phyloP scores from a whole-genome alignment of 2,888 invertebrate species.

The Marasmarcha lunaedactyla region DNA sequence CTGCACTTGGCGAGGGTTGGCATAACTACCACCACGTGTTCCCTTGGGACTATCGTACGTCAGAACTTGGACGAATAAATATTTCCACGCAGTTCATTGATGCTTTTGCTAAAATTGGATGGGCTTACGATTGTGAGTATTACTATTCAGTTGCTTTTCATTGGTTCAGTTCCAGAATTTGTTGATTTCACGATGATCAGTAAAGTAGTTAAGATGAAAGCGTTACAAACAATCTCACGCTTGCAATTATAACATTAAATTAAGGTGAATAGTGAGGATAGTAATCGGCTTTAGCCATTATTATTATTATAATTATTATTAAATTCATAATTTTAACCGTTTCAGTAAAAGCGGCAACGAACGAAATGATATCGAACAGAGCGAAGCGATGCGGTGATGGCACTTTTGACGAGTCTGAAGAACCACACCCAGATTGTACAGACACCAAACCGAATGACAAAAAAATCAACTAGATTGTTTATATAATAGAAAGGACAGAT shows the following conservation, averaged over 20 bases:
- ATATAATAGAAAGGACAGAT: too few relatives aligned
- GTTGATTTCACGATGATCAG: not conserved
- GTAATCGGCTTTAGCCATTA: too few relatives aligned
- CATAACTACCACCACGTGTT: conserved; percentile 88
- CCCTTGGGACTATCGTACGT: conserved; percentile 79
- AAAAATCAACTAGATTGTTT: not conserved
- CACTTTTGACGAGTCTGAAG: conserved; percentile 29
- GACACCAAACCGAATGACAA: not conserved
- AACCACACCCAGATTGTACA: conserved; percentile 25
- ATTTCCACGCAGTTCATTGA: conserved; percentile 86
- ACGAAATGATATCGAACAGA: conserved; percentile 38
- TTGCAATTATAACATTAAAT: not conserved
- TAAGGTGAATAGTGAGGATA: too few relatives aligned
- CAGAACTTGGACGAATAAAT: conserved; percentile 78
- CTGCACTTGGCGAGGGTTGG: conserved; percentile 85
- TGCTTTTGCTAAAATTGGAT: conserved; percentile 80
- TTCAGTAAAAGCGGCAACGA: conserved; percentile 54
- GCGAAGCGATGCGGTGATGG: conserved; percentile 47
- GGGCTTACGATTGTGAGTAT: conserved; percentile 81
- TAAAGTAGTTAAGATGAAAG: not conserved
- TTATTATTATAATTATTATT: too few relatives aligned
- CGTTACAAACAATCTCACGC: not conserved
- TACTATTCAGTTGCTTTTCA: conserved; percentile 3
- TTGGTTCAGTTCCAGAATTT: not conserved
- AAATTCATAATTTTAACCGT: too few relatives aligned